phyloP scores from a whole-genome alignment of 2,113 vertebrate species.

The Phycodurus eques region DNA sequence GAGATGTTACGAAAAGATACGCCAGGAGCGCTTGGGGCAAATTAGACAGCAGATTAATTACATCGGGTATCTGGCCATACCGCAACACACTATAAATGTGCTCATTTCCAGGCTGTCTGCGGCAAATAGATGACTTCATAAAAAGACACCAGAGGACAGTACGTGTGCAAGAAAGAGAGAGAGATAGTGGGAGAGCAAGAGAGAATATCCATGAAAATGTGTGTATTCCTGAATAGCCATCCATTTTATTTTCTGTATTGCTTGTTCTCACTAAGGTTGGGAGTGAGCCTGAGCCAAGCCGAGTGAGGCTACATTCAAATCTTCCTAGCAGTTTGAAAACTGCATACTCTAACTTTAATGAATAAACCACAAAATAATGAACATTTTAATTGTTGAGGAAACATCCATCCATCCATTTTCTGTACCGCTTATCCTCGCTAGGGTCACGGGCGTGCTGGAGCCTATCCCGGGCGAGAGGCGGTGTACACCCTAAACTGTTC shows the following conservation, averaged over 20 bases:
- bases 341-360: no score
- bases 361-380: no score
- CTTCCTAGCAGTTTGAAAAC: not conserved
- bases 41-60: conserved; percentile 62
- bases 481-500: no score
- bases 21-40: conserved; percentile 36
- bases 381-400: no score
- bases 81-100: conserved; percentile 45
- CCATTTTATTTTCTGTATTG: not conserved
- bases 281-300: not conserved
- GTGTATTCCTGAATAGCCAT: not conserved
- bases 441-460: no score
- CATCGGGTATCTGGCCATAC: conserved; percentile 27
- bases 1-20: conserved; percentile 37
- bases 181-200: not conserved
- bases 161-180: conserved; percentile 5
- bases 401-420: no score
- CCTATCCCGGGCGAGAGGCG: no score
- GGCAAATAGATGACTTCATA: conserved; percentile 64
- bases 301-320: not conserved
- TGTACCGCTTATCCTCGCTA: no score
- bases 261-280: not conserved
- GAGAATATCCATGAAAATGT: not conserved
- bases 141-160: conserved; percentile 46
- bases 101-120: conserved; percentile 47